A percentile compares a stretch with the other conserved stretches of the same genome.
These are phyloP conservation scores for Murina feae DNA, from an alignment of 2,113 vertebrate species.

Conservation along the genomic window DNA sequence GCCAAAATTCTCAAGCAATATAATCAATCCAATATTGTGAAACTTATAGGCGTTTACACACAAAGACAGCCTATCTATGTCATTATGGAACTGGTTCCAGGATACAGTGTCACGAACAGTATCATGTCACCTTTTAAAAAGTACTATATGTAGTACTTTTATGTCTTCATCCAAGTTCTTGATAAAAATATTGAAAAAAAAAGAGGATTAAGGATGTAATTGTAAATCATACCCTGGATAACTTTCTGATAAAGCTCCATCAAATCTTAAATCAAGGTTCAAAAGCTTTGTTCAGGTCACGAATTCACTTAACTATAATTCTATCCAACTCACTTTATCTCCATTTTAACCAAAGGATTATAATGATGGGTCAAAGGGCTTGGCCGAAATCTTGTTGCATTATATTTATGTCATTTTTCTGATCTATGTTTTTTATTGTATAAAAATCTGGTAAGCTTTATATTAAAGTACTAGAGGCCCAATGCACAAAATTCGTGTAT, in stretches of 20 bases:
- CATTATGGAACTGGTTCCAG: conserved; percentile 91
- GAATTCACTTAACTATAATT: too few species aligned
- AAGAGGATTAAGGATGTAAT: not conserved
- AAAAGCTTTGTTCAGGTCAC: too few species aligned
- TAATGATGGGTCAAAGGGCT: too few species aligned
- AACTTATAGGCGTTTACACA: conserved; percentile 96
- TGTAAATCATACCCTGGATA: not conserved
- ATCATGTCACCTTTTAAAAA: not conserved
- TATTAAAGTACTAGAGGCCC: too few species aligned
- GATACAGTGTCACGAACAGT: not conserved
- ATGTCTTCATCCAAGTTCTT: not conserved
- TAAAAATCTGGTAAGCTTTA: too few species aligned
- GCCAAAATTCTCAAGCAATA: conserved; percentile 98
- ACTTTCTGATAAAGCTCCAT: not conserved
- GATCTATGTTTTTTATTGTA: too few species aligned
- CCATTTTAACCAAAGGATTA: too few species aligned
- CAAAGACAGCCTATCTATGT: conserved; percentile 97
- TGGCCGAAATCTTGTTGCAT: too few species aligned
- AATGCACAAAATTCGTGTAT: too few species aligned
- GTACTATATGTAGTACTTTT: not conserved
- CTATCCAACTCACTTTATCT: too few species aligned
- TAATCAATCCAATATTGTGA: conserved; percentile 97
- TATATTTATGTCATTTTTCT: too few species aligned
- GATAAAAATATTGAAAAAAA: not conserved
- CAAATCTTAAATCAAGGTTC: not conserved